Evolutionary conservation across 37 sponge, comb jelly and placozoan species (phyloP), one percentile per base, ranked within the genome.

Genomic region (Theonella swinhoei): DNA sequence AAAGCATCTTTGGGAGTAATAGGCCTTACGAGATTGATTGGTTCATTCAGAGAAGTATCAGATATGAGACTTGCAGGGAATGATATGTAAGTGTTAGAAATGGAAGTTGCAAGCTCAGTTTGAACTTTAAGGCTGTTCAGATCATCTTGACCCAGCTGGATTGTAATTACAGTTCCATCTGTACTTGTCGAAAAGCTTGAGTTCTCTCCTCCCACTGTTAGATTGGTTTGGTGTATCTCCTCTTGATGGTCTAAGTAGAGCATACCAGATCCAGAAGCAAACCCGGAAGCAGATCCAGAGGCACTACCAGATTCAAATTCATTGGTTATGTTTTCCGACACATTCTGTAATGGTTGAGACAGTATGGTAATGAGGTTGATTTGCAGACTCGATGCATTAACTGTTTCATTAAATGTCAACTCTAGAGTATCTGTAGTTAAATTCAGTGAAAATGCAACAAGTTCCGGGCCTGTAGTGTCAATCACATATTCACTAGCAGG

Each of bases 401-500:
- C 92, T 1, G 94, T 93, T 70, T 96, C 97, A 65, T 93, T 89
- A 61, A 96, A 96, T 1, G 97, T 93, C 40, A 96, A 67, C 5
- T 33, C 7, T 0, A 96, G 78, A 5, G 62, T 71, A 29, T 91
- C 94, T 0, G 89, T 54, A 37, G 93, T 93, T 37, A 96, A 43
- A 60, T 96, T 90, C 47, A 96, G 86, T 33, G 89, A 85, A 59
- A 91, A 96, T 22, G 80, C 69, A 1, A 80, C 84, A 8, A 93
- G 59, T 17, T 39, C 26, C 11, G 97, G 97, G 29, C 74, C 4
- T 14, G 89, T 96, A 5, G 65, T 79, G 47, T 96, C 97, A 61
- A 34, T 19, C n/a, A 76, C 88, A 84, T 72, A 96, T 0, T 74
- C 33, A 1, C 30, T 26, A 37, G 75, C 76, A 30, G 17, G 33